Evolutionary conservation across 2,888 invertebrate genomes (phyloP), one percentile per base, ranked within the genome.

Genomic region (Xylocampa areola): DNA sequence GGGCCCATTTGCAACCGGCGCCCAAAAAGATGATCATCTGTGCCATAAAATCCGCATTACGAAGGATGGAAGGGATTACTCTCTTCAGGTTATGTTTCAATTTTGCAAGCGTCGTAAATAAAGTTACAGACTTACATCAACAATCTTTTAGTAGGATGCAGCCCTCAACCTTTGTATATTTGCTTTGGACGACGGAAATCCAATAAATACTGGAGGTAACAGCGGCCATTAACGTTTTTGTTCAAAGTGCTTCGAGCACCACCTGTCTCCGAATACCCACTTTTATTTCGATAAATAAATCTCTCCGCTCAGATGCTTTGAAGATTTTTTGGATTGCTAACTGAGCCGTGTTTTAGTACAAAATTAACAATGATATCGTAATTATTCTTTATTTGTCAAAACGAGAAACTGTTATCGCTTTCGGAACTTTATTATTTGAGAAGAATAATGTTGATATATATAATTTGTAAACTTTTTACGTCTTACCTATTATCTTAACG

Each of bases 141-240:
- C 66, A 69, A 60, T 76, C 51, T 66, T 57, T 72, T 62, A 63
- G 62, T 35, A 43, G 58, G 54, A 65, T 59, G 61, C 51, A 60
- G 32, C 60, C 60, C 49, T 66, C 55, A 70, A 66, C 63, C 68
- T 71, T 60, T 51, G 62, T 35, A 73, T 67, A 68, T 76, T 69
- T 68, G 57, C 60, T 68, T 59, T 52, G 35, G 49, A 45, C 47
- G 58, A 44, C 50, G 63, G 58, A 68, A 75, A 76, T 75, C 65
- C 68, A 77, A 79, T 78, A 78, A 76, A 73, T 71, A 47, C 55
- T 59, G 44, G 60, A 67, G 71, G 71, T 72, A 71, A 72, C 68
- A 49, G 57, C 64, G 25, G 61, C 66, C 77, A 76, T 79, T 77
- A 77, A 65, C 55, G 68, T 76, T 80, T 74, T 74, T 74, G 59